Conservation (phyloP, 2,888 invertebrate species). For the Luperina nickerlii region DNA sequence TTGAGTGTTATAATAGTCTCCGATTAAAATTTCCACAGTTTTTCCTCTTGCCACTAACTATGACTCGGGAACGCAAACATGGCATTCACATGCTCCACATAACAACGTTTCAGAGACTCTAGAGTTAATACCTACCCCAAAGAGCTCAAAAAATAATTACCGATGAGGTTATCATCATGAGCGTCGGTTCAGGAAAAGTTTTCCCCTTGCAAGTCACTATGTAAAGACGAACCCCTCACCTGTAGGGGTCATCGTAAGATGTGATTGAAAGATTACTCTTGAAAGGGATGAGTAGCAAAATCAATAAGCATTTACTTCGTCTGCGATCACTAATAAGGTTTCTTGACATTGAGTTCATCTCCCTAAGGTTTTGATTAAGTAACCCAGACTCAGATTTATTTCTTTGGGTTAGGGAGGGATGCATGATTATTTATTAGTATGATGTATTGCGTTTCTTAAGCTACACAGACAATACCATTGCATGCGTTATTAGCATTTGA, state of each 20-base stretch:
- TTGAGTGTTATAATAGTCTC: too few species aligned
- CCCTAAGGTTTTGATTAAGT: not conserved
- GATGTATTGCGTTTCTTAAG: not conserved
- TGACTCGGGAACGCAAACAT: not conserved
- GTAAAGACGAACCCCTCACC: conserved; percentile 4
- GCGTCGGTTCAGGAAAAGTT: not conserved
- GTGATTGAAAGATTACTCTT: conserved; percentile 36
- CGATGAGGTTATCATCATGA: not conserved
- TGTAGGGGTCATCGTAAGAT: conserved; percentile 21
- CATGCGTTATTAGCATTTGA: not conserved
- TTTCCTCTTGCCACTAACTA: not conserved
- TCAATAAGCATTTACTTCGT: conserved; percentile 3
- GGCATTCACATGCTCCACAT: not conserved
- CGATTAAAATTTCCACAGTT: not conserved
- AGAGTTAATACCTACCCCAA: too few species aligned
- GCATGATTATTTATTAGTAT: not conserved
- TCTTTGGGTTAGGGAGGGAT: not conserved
- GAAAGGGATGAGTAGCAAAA: conserved; percentile 24
- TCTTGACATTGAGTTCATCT: not conserved
- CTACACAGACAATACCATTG: not conserved
- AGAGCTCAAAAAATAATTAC: not conserved
- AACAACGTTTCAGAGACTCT: not conserved
- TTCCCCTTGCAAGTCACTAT: not conserved
- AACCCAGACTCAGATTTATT: not conserved
- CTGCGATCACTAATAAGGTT: conserved; percentile 4